A percentile compares a stretch with the other conserved stretches of the same genome.
Conservation (phyloP, 2,113 vertebrate genomes). For the Sardina pilchardus region DNA sequence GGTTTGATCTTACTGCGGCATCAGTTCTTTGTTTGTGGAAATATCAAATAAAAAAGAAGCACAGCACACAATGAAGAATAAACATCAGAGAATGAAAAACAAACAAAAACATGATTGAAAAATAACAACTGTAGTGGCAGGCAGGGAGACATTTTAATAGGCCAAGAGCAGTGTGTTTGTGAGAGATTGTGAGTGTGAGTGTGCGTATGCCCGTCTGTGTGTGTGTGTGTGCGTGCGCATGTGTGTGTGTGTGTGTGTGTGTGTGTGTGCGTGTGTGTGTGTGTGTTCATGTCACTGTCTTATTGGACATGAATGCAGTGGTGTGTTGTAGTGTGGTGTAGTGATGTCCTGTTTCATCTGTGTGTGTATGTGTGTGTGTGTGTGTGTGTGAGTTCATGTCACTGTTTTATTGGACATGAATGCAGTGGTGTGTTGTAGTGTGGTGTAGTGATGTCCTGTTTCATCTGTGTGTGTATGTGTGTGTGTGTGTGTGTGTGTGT, state of each 20-base stretch:
- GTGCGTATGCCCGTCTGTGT: too few relatives aligned
- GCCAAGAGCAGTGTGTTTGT: background rate
- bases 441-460: background rate
- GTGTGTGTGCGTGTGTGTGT: background rate
- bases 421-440: too few relatives aligned
- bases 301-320: background rate
- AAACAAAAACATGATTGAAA: too few relatives aligned
- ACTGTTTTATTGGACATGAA: background rate
- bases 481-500: background rate
- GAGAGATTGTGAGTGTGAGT: too few relatives aligned
- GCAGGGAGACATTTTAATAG: too few relatives aligned
- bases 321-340: too few relatives aligned
- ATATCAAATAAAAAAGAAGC: background rate
- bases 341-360: background rate
- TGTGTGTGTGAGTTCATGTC: background rate
- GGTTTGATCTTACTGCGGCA: too few relatives aligned
- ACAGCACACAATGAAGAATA: too few relatives aligned
- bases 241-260: background rate
- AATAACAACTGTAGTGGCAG: too few relatives aligned
- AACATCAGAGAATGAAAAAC: too few relatives aligned
- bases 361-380: background rate
- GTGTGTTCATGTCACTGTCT: background rate
- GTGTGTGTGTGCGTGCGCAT: background rate
- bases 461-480: background rate
- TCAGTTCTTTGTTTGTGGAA: background rate